Percentiles rank a stretch among this genome's conserved stretches.
Evolutionary conservation across 2,888 invertebrate species (phyloP).

Genomic region (Erannis defoliaria): DNA sequence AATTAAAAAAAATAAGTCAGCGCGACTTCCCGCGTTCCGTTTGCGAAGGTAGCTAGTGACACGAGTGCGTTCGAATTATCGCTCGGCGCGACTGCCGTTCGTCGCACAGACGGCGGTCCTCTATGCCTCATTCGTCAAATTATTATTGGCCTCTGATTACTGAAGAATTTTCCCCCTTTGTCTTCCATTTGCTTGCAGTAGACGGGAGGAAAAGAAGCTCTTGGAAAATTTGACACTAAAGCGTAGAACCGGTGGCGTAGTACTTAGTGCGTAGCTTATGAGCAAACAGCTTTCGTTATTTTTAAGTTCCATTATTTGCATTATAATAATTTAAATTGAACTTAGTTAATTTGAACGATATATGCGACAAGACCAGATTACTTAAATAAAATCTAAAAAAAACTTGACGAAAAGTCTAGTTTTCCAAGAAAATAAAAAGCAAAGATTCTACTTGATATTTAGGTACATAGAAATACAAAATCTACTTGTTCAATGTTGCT

Average conservation of each 20-base stretch:
- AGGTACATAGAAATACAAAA: too few species aligned
- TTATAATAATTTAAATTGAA: neutral
- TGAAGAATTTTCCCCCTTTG: constrained; percentile 54
- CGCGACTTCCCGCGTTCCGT: constrained; percentile 49
- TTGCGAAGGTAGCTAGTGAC: constrained; percentile 56
- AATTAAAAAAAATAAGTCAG: constrained; percentile 8
- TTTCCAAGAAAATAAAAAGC: too few species aligned
- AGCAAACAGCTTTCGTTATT: constrained; percentile 68
- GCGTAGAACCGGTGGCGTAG: constrained; percentile 57
- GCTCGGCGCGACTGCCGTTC: constrained; percentile 71
- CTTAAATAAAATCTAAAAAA: too few species aligned
- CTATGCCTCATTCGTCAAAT: constrained; percentile 73
- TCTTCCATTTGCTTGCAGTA: constrained; percentile 39
- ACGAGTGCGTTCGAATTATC: constrained; percentile 68
- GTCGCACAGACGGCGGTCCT: constrained; percentile 60
- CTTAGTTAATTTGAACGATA: neutral
- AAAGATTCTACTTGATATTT: too few species aligned
- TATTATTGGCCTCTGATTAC: constrained; percentile 53
- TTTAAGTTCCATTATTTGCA: constrained; percentile 45
- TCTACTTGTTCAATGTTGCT: too few species aligned
- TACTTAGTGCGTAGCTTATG: constrained; percentile 60
- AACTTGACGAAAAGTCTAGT: too few species aligned
- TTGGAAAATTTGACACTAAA: constrained; percentile 53
- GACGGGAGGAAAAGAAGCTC: constrained; percentile 53
- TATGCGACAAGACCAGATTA: neutral